These are phyloP conservation scores for Cynopterus brachyotis DNA, from an alignment of 2,113 vertebrate species.

Conservation along the genomic window DNA sequence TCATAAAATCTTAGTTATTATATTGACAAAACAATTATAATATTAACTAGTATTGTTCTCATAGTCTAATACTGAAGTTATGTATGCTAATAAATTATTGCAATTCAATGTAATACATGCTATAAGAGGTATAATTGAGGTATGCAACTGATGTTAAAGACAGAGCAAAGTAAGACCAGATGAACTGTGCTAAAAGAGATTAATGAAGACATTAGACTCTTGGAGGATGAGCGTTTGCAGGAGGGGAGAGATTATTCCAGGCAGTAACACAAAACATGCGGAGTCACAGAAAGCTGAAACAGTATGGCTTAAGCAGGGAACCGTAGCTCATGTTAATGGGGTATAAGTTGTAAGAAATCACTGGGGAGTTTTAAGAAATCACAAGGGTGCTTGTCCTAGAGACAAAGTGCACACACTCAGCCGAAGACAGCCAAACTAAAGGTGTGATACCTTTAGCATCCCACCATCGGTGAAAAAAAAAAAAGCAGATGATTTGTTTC, in stretches of 20 bases:
- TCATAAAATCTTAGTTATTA: not conserved
- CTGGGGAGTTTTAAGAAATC: not conserved
- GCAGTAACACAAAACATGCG: not conserved
- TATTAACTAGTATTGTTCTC: not conserved
- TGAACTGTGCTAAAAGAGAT: not conserved
- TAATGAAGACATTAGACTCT: not conserved
- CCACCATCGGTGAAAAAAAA: not conserved
- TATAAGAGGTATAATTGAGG: not conserved
- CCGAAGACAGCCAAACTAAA: not conserved
- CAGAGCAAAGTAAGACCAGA: not conserved
- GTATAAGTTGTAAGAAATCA: not conserved
- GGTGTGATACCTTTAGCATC: not conserved
- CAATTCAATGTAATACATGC: not conserved
- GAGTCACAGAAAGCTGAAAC: not conserved
- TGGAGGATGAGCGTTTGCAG: not conserved
- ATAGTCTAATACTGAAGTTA: not conserved
- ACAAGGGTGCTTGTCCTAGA: not conserved
- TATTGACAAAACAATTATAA: not conserved
- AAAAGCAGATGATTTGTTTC: not conserved
- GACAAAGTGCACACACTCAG: not conserved
- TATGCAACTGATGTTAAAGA: not conserved
- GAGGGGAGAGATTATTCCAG: not conserved
- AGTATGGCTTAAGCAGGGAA: not conserved
- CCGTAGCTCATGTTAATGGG: not conserved
- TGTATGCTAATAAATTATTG: not conserved